Base-by-base conservation (phyloP, 2,888 invertebrate genomes). In the Pimpla rufipes region DNA sequence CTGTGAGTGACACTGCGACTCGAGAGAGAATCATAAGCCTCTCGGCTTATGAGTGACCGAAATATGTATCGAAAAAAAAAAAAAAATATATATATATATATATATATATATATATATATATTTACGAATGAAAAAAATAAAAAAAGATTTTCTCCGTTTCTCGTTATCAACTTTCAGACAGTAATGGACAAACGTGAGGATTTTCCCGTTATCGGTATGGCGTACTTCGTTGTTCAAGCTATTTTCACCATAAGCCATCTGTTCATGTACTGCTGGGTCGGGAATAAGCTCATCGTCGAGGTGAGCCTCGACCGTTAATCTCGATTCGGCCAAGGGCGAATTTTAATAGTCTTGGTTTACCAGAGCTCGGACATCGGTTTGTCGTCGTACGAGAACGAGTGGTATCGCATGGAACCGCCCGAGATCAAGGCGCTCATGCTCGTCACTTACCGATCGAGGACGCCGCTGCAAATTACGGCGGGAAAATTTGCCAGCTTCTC, bases 401-500 rank as follows among this genome's bases (percentile, higher is more conserved):
- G 91, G 91, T 90, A 86, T 68, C 86, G 88, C 16, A 85, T 88
- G 7, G 10, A 79, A 8, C 23, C 85, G 0, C n/a, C 35, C 3
- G 79, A 88, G 11, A 76, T 87, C 0, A 88, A 62, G 64, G 71
- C 76, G 10, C 83, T 90, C 0, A 66, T 90, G n/a, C 81, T 89
- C 5, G 76, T 90, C 11, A 86, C 89, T 75, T 18, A 80, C 6
- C 87, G 88, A 66, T 86, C 87, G 6, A 78, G 83, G 29, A 85
- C 71, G 4, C 91, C 91, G 0, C 79, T 90, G 23, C 79, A 86
- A 75, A 83, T 91, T 35, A 89, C 89, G 0, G 91, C 90, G 3
- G 90, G 89, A 10, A 91, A 90, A 86, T 90, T 91, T 71, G 68
- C 83, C 29, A 79, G 59, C 0, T 88, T 91, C 55, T 90, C 89